phyloP scores from a whole-genome alignment of 2,888 invertebrate species.

The Punctoribates punctum region DNA sequence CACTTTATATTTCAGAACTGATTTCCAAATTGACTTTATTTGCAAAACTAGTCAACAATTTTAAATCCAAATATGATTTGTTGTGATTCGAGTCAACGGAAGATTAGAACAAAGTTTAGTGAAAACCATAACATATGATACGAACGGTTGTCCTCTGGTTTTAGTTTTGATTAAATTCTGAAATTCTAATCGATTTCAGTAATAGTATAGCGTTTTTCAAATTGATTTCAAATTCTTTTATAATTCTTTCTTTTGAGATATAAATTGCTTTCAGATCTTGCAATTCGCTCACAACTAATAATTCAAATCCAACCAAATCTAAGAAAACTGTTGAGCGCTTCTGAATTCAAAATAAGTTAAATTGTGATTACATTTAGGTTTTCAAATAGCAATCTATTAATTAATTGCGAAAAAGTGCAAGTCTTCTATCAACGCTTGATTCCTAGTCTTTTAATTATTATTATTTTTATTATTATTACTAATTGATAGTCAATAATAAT shows the following conservation, averaged over 20 bases:
- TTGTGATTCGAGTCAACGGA: slow-evolving; percentile 1
- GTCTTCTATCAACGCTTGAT: slow-evolving; percentile 10
- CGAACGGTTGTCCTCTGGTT: slow-evolving; percentile 23
- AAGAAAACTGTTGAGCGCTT: too few relatives aligned
- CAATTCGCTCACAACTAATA: too few relatives aligned
- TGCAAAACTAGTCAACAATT: slow-evolving; percentile 29
- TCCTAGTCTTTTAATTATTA: slow-evolving; percentile 24
- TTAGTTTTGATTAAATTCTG: background rate
- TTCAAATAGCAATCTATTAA: background rate
- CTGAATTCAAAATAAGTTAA: background rate
- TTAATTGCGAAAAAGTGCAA: slow-evolving; percentile 13
- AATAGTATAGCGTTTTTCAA: too few relatives aligned
- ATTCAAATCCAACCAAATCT: too few relatives aligned
- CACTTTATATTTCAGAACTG: slow-evolving; percentile 2
- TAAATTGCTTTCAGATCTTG: too few relatives aligned
- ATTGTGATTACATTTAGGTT: slow-evolving; percentile 14
- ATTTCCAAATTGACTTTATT: slow-evolving; percentile 19
- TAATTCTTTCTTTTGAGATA: too few relatives aligned
- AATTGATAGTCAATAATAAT: slow-evolving; percentile 1
- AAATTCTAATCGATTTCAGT: background rate
- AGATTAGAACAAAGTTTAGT: background rate
- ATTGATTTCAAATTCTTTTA: too few relatives aligned
- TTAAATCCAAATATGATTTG: background rate
- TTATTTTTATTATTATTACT: background rate
- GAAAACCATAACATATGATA: background rate